phyloP scores from a whole-genome alignment of 1,140 invertebrate species.

The Zaprionus lachaisei region DNA sequence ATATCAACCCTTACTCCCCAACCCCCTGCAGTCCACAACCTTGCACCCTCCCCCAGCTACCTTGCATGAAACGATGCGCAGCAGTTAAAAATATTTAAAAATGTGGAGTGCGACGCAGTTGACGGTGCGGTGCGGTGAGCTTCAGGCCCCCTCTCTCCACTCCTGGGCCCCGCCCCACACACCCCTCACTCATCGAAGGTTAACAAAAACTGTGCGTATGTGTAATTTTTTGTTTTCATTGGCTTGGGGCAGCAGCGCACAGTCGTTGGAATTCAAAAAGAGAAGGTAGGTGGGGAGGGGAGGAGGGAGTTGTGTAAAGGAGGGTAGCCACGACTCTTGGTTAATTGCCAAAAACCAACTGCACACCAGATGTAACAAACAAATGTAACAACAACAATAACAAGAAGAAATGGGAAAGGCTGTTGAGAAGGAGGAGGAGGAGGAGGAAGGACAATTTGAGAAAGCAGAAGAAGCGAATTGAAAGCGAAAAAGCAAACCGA shows the following conservation, averaged over 20 bases:
- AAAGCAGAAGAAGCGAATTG: neutral
- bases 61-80: conserved; percentile 48
- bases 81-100: conserved; percentile 82
- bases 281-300: neutral
- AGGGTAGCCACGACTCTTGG: conserved; percentile 61
- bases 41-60: neutral
- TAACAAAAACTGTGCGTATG: conserved; percentile 46
- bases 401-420: conserved; percentile 2
- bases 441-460: neutral
- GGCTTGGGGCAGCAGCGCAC: conserved; percentile 1
- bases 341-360: conserved; percentile 83
- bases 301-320: neutral
- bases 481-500: neutral
- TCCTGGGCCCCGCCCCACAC: neutral
- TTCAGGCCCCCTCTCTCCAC: neutral
- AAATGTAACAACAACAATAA: conserved; percentile 26
- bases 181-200: neutral
- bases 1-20: conserved; percentile 47
- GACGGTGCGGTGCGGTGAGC: conserved; percentile 22
- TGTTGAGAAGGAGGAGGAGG: conserved; percentile 3
- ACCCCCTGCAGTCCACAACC: neutral
- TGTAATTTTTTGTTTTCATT: conserved; percentile 32
- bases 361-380: conserved; percentile 23
- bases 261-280: neutral
- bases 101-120: conserved; percentile 57